Conservation (phyloP, 2,888 invertebrate genomes). For the Saturnia japonica region DNA sequence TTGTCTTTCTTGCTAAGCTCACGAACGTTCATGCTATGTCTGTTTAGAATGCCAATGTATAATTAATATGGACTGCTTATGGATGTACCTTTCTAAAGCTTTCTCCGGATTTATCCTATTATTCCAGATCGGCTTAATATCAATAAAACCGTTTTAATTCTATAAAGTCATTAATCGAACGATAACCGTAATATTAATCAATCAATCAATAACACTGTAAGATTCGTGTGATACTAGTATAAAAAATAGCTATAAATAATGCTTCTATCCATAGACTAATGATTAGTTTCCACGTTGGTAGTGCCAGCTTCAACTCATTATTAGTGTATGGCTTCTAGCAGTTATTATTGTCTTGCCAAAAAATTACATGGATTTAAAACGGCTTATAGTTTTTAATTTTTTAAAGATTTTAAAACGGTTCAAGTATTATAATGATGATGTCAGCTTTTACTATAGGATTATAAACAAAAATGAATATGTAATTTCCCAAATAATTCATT, state of each 20-base stretch:
- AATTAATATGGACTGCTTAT: conserved; percentile 17
- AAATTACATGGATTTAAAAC: not conserved
- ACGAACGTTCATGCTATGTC: conserved; percentile 8
- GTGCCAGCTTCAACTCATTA: too few species aligned
- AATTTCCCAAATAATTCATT: not conserved
- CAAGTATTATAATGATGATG: not conserved
- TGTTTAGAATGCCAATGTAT: conserved; percentile 19
- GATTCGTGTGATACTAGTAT: too few species aligned
- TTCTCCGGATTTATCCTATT: conserved; percentile 13
- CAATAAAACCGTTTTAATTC: not conserved
- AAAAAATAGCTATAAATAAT: too few species aligned
- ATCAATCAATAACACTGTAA: not conserved
- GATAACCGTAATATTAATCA: not conserved
- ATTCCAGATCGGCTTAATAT: not conserved
- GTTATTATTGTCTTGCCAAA: not conserved
- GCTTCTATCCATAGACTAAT: too few species aligned
- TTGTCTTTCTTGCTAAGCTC: conserved; percentile 7
- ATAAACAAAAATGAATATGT: not conserved
- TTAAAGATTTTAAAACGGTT: too few species aligned
- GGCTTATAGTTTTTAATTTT: too few species aligned
- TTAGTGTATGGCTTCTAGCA: too few species aligned
- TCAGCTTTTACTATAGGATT: not conserved
- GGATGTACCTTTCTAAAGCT: conserved; percentile 12
- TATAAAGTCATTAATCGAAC: not conserved
- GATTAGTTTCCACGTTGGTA: too few species aligned